Base-by-base conservation (phyloP, 2,888 invertebrate genomes). In the Celastrina argiolus region DNA sequence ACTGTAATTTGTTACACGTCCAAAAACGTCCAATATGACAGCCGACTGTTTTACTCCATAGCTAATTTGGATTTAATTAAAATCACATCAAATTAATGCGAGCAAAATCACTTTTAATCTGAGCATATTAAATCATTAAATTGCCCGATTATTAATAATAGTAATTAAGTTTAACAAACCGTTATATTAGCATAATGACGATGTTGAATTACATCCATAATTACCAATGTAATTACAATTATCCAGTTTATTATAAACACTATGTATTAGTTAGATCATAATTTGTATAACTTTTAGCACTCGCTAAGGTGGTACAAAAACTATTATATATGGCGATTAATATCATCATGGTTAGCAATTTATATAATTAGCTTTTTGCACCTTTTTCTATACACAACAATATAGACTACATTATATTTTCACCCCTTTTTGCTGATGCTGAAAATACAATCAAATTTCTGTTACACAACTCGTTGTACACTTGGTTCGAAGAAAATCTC, bases 1-100 rank as follows among this genome's bases (percentile, higher is more conserved):
- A 81, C 81, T 80, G 83, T 86, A 86, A 87, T 88, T 87, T 88
- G 81, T 85, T 69, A 80, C 80, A 76, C 76, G 80, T 78, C 74
- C 76, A 80, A 79, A 81, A 78, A 80, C 68, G 64, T 67, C 66
- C 72, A 74, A 76, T 74, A 70, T 69, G 71, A 74, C 71, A 75
- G 64, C 73, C 71, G 65, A 64, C 41, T 56, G 66, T 41, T 51
- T 58, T 14, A 34, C 6, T 67, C 42, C 28, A 56, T 56, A 64
- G 39, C 41, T 64, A 64, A 64, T 64, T 58, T n/a, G 0, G 18
- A 22, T 58, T 61, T 18, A 22, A 36, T 59, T 59, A 59, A 59
- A 34, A 39, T 34, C 16, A 36, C 12, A 36, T 61, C 22, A 22
- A 39, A 39, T 18, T 61, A 61, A 61, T 59, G n/a, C 18, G 18